These are phyloP conservation scores for Cryptoprocta ferox DNA, from an alignment of 2,797 vertebrate genomes.

Conservation along the genomic window DNA sequence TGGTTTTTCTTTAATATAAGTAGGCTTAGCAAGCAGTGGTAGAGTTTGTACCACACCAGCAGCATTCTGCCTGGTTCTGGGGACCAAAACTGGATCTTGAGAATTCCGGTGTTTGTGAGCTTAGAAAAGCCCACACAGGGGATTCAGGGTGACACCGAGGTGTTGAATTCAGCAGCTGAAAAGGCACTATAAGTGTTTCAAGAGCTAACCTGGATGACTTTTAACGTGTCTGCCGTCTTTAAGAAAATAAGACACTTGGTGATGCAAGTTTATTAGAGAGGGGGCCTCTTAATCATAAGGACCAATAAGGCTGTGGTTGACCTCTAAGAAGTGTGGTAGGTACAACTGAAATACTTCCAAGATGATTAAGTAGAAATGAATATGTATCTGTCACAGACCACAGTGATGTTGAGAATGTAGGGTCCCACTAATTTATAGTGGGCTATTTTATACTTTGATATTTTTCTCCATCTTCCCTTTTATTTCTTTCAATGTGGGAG, in stretches of 20 bases:
- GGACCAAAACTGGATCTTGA: neutral
- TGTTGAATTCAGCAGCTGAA: neutral
- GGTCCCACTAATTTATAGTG: neutral
- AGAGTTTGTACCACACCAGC: neutral
- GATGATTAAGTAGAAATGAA: neutral
- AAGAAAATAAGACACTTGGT: neutral
- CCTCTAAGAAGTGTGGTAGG: neutral
- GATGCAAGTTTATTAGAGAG: neutral
- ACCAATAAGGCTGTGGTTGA: neutral
- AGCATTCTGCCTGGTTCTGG: neutral
- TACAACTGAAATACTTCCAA: neutral
- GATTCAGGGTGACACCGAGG: neutral
- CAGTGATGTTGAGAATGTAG: neutral
- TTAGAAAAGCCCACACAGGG: neutral
- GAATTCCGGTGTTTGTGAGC: neutral
- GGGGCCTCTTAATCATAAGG: neutral
- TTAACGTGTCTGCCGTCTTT: neutral
- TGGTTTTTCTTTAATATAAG: neutral
- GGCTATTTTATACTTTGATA: neutral
- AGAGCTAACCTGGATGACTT: neutral
- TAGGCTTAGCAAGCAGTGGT: neutral
- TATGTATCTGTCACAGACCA: neutral
- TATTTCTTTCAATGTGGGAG: neutral
- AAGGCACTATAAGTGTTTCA: neutral
- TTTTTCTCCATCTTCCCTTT: neutral